Percentiles rank a stretch among this genome's conserved stretches.
phyloP scores from a whole-genome alignment of 2,113 vertebrate species.

The Octodon degus region DNA sequence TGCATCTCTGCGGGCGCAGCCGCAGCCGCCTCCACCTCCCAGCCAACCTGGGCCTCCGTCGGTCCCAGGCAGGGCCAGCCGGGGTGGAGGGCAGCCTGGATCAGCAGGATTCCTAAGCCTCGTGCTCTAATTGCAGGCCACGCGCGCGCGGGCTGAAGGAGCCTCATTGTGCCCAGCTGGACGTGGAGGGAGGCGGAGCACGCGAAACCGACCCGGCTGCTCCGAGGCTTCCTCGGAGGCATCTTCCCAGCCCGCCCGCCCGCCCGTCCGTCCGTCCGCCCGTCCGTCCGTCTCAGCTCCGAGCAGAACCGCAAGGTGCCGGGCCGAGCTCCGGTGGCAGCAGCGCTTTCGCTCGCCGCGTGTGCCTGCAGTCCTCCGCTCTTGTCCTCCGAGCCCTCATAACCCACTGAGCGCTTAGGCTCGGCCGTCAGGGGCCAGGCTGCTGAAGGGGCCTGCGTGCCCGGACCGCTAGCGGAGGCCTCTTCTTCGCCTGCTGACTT shows the following conservation, averaged over 20 bases:
- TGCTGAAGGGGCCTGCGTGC: not conserved
- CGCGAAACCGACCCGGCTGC: constrained; percentile 15
- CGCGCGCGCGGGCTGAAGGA: constrained; percentile 14
- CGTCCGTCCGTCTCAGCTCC: not conserved
- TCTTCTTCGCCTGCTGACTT: not conserved
- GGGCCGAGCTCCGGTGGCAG: not conserved
- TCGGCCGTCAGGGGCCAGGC: not conserved
- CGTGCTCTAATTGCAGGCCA: constrained; percentile 51
- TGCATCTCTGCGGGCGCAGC: not conserved
- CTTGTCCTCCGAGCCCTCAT: constrained; percentile 13
- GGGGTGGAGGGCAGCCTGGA: constrained; percentile 37
- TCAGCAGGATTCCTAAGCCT: constrained; percentile 59
- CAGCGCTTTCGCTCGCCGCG: not conserved
- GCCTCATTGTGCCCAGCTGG: constrained; percentile 28
- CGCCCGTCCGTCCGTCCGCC: not conserved
- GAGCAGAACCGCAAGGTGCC: not conserved
- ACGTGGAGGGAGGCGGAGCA: not conserved
- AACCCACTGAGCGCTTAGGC: not conserved
- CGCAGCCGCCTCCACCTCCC: not conserved
- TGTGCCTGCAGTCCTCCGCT: not conserved
- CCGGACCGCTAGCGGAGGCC: not conserved
- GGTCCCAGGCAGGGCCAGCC: constrained; percentile 19
- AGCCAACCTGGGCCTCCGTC: not conserved
- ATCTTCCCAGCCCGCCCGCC: not conserved
- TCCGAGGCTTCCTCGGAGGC: not conserved